phyloP scores from a whole-genome alignment of 2,888 invertebrate species.

The Temnothorax unifasciatus region DNA sequence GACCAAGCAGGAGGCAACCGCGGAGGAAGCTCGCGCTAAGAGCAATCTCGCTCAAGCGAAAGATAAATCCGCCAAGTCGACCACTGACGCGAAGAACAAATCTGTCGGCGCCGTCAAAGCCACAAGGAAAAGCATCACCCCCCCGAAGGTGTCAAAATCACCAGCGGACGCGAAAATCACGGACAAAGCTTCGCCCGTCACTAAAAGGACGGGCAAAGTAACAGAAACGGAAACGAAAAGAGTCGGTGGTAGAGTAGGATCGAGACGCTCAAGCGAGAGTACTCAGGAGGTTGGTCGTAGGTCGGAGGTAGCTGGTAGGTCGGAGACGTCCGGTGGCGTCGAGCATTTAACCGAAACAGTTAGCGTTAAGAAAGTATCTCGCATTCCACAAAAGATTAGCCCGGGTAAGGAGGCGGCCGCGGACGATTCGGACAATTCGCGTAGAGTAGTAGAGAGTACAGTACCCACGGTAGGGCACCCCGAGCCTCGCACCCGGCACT shows the following conservation, averaged over 20 bases:
- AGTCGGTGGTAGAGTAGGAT: slow-evolving; percentile 16
- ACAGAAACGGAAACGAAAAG: slow-evolving; percentile 69
- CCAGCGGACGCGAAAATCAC: slow-evolving; percentile 77
- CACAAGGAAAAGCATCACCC: slow-evolving; percentile 59
- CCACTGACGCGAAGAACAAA: slow-evolving; percentile 59
- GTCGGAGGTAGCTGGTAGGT: background rate
- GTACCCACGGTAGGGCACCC: slow-evolving; percentile 83
- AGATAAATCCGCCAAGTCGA: slow-evolving; percentile 60
- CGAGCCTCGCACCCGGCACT: slow-evolving; percentile 85
- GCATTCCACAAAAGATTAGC: slow-evolving; percentile 82
- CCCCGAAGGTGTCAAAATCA: slow-evolving; percentile 54
- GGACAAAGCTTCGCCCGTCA: slow-evolving; percentile 84
- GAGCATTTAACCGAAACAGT: slow-evolving; percentile 44
- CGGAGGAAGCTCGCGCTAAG: slow-evolving; percentile 69
- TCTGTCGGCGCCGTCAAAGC: slow-evolving; percentile 15
- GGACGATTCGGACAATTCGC: slow-evolving; percentile 65
- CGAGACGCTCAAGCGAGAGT: slow-evolving; percentile 9
- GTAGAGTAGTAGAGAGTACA: slow-evolving; percentile 67
- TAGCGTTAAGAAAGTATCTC: slow-evolving; percentile 75
- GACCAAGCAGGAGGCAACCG: slow-evolving; percentile 74
- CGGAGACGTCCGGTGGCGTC: slow-evolving; percentile 28
- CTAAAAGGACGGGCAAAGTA: slow-evolving; percentile 80
- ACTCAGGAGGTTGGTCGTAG: slow-evolving; percentile 29
- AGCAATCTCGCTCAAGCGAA: slow-evolving; percentile 51
- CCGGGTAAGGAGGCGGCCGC: slow-evolving; percentile 64